phyloP scores from a whole-genome alignment of 2,797 vertebrate species.

The Pangasius djambal region DNA sequence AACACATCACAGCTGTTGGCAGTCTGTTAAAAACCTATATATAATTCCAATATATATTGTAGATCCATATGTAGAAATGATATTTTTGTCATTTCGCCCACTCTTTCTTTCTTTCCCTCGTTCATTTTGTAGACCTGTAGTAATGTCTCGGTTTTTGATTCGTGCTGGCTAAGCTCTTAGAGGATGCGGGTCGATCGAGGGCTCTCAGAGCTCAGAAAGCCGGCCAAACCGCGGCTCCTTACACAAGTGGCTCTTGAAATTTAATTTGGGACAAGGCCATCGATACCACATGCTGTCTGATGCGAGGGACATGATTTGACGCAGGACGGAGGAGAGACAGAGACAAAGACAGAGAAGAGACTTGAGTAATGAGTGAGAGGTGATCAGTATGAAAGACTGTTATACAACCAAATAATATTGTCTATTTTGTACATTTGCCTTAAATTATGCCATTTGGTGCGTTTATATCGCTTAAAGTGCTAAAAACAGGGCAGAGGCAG shows the following conservation, averaged over 20 bases:
- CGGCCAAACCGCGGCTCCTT: conserved; percentile 11
- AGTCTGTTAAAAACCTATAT: too few species aligned
- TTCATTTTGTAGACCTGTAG: not conserved
- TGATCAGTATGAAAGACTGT: not conserved
- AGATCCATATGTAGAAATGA: not conserved
- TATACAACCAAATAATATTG: not conserved
- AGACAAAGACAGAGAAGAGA: not conserved
- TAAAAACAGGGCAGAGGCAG: too few species aligned
- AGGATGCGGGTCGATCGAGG: conserved; percentile 10
- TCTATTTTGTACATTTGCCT: not conserved
- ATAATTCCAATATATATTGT: too few species aligned
- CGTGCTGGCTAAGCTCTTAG: conserved; percentile 9
- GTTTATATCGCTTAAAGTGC: too few species aligned
- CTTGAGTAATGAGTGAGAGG: too few species aligned
- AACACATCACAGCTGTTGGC: too few species aligned
- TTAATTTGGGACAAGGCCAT: conserved; percentile 42
- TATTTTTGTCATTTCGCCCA: not conserved
- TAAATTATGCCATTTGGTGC: too few species aligned
- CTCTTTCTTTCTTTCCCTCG: not conserved
- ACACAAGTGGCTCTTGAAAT: conserved; percentile 10
- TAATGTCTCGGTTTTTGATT: not conserved
- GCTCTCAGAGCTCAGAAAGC: not conserved
- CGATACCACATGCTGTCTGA: conserved; percentile 27
- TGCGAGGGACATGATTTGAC: not conserved
- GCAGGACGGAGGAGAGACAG: conserved; percentile 20